Percentiles rank a stretch among this genome's conserved stretches.
phyloP scores from a whole-genome alignment of 2,113 vertebrate species.

The Epinephelus fuscoguttatus region DNA sequence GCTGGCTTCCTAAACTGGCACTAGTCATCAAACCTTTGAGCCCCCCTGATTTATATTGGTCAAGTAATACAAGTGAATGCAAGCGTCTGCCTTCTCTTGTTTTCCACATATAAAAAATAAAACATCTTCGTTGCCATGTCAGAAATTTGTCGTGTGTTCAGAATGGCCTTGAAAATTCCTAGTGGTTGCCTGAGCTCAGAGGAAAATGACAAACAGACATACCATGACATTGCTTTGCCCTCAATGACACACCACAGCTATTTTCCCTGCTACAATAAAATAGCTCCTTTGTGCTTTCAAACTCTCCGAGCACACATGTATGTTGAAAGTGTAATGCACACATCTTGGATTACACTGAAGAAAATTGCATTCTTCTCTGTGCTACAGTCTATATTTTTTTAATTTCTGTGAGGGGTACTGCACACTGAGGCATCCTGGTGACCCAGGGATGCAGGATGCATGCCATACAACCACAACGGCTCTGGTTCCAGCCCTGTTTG shows the following conservation, averaged over 20 bases:
- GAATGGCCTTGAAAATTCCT: constrained; percentile 16
- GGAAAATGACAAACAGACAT: constrained; percentile 31
- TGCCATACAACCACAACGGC: not conserved
- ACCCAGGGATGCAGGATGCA: not conserved
- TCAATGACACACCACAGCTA: constrained; percentile 36
- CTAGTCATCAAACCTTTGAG: no score
- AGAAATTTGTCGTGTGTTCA: constrained; percentile 5
- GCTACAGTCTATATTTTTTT: not conserved
- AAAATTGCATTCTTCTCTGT: not conserved
- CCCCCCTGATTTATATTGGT: no score
- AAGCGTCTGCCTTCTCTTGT: no score
- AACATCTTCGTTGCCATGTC: not conserved
- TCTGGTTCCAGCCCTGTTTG: not conserved
- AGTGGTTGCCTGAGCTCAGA: constrained; percentile 3
- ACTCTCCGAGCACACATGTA: not conserved
- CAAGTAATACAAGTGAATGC: no score
- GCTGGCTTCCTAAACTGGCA: no score
- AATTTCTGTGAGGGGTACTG: not conserved
- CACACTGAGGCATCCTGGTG: not conserved
- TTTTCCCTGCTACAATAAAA: constrained; percentile 12
- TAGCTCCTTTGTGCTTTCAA: constrained; percentile 19
- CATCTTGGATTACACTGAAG: not conserved
- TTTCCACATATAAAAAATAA: no score
- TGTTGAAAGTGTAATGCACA: not conserved
- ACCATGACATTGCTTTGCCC: constrained; percentile 9